Evolutionary conservation across 2,113 vertebrate genomes (phyloP).

Genomic region (Asarcornis scutulata): DNA sequence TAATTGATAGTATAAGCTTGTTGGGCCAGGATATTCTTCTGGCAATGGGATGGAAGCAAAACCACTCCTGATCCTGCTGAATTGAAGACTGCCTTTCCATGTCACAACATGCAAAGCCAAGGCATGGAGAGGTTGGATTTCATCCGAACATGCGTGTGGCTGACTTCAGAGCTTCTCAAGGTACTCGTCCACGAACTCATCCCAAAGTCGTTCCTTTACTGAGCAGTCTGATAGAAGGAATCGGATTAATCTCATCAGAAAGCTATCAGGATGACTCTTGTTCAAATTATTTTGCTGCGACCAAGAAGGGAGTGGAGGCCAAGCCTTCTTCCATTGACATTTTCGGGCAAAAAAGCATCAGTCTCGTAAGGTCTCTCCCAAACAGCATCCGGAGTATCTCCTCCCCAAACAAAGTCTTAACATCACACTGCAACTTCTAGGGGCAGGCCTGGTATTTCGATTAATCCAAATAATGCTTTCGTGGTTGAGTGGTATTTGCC

Average conservation of each 20-base stretch:
- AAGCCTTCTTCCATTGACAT: background rate
- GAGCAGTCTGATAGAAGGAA: background rate
- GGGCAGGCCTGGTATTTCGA: background rate
- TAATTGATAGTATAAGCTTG: background rate
- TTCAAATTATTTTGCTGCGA: background rate
- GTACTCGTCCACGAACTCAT: background rate
- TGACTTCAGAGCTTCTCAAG: background rate
- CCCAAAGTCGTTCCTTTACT: background rate
- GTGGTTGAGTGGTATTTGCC: background rate
- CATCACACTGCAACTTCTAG: background rate
- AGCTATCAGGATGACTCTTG: accelerated
- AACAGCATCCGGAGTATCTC: background rate
- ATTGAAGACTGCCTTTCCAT: background rate
- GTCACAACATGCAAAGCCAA: background rate
- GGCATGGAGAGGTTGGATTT: too few relatives aligned
- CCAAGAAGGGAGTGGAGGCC: background rate
- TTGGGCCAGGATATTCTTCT: background rate
- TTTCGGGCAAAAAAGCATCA: background rate
- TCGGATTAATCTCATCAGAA: background rate
- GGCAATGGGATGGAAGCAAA: background rate
- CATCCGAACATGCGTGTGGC: accelerated
- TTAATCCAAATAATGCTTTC: background rate
- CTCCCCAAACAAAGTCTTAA: background rate
- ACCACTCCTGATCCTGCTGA: background rate
- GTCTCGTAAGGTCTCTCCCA: background rate